Base-by-base conservation (phyloP, 2,888 invertebrate species). In the Germaria angustata region DNA sequence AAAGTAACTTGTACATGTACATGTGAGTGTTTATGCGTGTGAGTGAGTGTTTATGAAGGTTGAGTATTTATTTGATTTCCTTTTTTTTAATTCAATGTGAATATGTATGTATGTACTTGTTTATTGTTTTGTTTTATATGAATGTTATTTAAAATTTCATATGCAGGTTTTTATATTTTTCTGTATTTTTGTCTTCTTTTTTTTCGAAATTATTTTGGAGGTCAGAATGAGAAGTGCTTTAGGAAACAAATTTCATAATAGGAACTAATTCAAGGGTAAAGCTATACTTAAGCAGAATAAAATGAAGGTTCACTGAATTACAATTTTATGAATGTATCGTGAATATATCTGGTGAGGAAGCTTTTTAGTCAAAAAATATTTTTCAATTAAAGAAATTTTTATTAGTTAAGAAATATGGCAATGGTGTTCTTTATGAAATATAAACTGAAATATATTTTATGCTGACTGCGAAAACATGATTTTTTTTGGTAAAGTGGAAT, bases 21-120 rank as follows among this genome's bases (percentile, higher is more conserved):
- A 2, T 51, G 20, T 61, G 24, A 15, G 24, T 39, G 15, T 11
- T 7, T 22, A 9, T 36, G 15, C 11, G 13, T 22, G 55, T 28
- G 65, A 44, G 44, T 73, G 51, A 51, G 63, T 53, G 63, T 15
- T 44, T 65, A 15, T 65, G 75, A 75, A 75, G 75, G 65, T 46
- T 63, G 44, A 24, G 15, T n/a, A 22, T 15, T 46, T 34, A 11
- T 15, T 17, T 49, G 32, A 7, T 53, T 41, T 15, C 4, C 2
- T 39, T 55, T n/a, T 20, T 49, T 6, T n/a, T n/a, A n/a, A 41
- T 17, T 34, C 34, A 17, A 22, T 13, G 8, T 44, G 36, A 15
- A 2, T 0, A 17, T 63, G 41, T 75, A 46, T 5, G 63, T 51
- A 55, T 44, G 3, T 15, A 65, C 22, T 65, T 72, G 28, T 72